Evolutionary conservation across 2,888 invertebrate genomes (phyloP).

Genomic region (Tiliacea aurago): DNA sequence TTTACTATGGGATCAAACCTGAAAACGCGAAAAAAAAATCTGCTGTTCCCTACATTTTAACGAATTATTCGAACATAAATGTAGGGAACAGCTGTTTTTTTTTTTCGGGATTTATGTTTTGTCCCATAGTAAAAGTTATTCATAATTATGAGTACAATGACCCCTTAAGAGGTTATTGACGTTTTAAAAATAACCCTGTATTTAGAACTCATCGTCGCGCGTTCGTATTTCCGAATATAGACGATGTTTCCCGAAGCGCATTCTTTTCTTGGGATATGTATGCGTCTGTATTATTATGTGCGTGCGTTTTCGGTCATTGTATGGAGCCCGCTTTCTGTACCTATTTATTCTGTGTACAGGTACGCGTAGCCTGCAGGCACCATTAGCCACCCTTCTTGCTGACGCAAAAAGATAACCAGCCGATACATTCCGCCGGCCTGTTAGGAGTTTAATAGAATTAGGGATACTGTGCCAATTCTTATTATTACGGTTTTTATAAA

Average conservation of each 20-base stretch:
- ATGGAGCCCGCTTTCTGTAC: background rate
- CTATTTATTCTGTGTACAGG: constrained; percentile 21
- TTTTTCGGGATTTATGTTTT: no score
- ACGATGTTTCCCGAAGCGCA: background rate
- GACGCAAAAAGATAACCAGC: constrained; percentile 43
- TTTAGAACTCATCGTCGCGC: background rate
- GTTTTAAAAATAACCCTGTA: no score
- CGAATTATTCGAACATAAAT: no score
- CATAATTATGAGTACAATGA: no score
- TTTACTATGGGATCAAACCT: no score
- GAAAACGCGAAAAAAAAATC: no score
- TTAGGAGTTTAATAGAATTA: constrained; percentile 28
- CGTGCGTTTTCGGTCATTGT: background rate
- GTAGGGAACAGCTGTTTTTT: no score
- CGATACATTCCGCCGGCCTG: constrained; percentile 35
- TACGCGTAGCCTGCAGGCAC: constrained; percentile 40
- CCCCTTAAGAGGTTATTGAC: no score
- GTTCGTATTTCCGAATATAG: background rate
- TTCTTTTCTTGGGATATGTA: no score
- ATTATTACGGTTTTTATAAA: constrained; percentile 18
- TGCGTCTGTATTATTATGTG: no score
- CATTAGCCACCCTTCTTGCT: constrained; percentile 56
- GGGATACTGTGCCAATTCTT: constrained; percentile 3
- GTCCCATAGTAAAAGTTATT: no score
- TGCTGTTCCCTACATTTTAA: no score